These are phyloP conservation scores for Desmophyllum pertusum DNA, from an alignment of 92 coral and sea anemone species.

Conservation along the genomic window DNA sequence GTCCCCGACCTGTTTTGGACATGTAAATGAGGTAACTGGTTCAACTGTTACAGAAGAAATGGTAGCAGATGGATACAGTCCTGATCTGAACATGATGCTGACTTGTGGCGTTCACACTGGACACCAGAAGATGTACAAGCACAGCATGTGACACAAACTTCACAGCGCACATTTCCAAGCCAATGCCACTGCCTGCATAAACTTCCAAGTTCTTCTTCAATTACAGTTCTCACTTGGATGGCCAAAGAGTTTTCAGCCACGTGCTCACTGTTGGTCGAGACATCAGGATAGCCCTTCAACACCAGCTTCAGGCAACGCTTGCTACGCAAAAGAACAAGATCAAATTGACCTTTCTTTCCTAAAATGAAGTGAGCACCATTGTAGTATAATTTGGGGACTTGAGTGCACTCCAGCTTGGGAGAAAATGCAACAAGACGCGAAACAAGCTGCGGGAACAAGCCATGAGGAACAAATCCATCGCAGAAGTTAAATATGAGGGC, in stretches of 20 bases:
- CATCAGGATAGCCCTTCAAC: background rate
- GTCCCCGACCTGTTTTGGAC: constrained; percentile 45
- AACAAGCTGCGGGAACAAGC: constrained; percentile 59
- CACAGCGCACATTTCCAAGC: constrained; percentile 50
- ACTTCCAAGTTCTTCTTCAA: constrained; percentile 33
- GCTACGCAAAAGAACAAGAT: constrained; percentile 50
- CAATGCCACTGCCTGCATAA: constrained; percentile 48
- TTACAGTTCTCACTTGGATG: constrained; percentile 16
- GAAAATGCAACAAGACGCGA: constrained; percentile 38
- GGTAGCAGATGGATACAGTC: constrained; percentile 44
- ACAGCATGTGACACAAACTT: constrained; percentile 38
- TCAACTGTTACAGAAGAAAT: background rate
- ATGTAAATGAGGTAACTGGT: constrained; percentile 20
- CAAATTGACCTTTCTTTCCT: constrained; percentile 51
- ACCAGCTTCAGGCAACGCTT: constrained; percentile 36
- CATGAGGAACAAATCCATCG: constrained; percentile 62
- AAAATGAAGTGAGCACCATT: constrained; percentile 46
- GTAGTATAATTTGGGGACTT: constrained; percentile 46
- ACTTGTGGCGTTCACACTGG: background rate
- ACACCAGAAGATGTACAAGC: constrained; percentile 8
- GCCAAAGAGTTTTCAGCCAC: background rate
- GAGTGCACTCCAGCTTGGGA: constrained; percentile 28
- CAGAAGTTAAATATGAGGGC: constrained; percentile 36
- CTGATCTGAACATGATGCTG: constrained; percentile 16
- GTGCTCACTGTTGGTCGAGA: background rate